Evolutionary conservation across 2,113 vertebrate species (phyloP).

Genomic region (Bujurquina vittata): DNA sequence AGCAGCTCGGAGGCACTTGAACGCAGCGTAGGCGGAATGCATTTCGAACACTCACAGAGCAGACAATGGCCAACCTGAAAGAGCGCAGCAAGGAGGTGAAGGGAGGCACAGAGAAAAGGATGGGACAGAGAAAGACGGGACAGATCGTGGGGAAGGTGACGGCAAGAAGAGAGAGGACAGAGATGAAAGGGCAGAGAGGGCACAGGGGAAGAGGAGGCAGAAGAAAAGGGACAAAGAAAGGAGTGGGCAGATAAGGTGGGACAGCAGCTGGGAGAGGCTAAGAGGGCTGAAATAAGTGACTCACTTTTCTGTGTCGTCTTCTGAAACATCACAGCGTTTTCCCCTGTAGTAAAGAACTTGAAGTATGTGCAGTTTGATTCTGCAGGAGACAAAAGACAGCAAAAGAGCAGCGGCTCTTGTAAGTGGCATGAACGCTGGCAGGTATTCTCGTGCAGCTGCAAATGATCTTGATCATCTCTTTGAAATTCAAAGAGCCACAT

Average conservation of each 20-base stretch:
- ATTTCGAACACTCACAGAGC: conserved; percentile 54
- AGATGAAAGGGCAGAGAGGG: not conserved
- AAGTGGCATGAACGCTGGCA: not conserved
- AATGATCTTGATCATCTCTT: conserved; percentile 18
- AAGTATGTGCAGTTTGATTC: conserved; percentile 91
- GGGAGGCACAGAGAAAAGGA: not conserved
- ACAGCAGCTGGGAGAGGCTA: not conserved
- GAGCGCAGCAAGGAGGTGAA: conserved; percentile 36
- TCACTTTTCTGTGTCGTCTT: conserved; percentile 88
- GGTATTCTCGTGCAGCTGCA: not conserved
- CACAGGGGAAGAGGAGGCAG: not conserved
- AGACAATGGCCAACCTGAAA: conserved; percentile 54
- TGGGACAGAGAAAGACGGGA: not conserved
- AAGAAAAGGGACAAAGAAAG: not conserved
- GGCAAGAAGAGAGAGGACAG: not conserved
- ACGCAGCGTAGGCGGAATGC: conserved; percentile 60
- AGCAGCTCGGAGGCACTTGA: conserved; percentile 58
- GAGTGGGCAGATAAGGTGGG: conserved; percentile 30
- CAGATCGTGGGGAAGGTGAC: not conserved
- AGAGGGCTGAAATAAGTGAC: conserved; percentile 48
- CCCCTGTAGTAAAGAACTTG: conserved; percentile 90
- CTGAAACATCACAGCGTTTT: conserved; percentile 85
- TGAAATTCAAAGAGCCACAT: conserved; percentile 24
- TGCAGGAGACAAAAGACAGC: conserved; percentile 45
- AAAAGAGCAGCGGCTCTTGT: not conserved